phyloP scores from a whole-genome alignment of 2,888 invertebrate genomes.

The Scelioninae gen. 1 region DNA sequence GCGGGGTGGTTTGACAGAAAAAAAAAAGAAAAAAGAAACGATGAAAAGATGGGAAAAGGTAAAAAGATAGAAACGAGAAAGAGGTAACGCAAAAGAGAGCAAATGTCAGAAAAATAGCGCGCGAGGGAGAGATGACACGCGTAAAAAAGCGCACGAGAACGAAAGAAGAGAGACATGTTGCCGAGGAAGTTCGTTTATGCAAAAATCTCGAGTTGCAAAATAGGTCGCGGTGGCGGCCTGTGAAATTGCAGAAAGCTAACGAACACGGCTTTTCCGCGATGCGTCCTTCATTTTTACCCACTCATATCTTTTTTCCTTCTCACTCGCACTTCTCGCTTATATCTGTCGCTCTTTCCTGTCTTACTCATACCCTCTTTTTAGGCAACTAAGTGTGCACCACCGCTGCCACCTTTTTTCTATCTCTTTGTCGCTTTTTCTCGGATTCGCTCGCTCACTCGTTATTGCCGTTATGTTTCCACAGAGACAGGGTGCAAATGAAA shows the following conservation, averaged over 20 bases:
- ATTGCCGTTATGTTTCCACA: constrained; percentile 69
- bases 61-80: constrained; percentile 1
- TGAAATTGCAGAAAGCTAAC: constrained; percentile 71
- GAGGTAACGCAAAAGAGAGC: constrained; percentile 37
- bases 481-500: constrained; percentile 68
- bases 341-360: background rate
- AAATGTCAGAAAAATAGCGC: constrained; percentile 61
- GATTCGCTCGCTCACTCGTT: constrained; percentile 65
- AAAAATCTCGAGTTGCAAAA: constrained; percentile 67
- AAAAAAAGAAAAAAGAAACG: constrained; percentile 31
- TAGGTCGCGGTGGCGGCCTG: constrained; percentile 66
- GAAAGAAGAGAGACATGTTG: constrained; percentile 58
- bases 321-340: background rate
- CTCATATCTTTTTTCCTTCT: background rate
- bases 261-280: constrained; percentile 64
- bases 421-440: constrained; percentile 53
- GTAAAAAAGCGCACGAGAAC: constrained; percentile 35
- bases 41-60: constrained; percentile 26
- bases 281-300: constrained; percentile 18
- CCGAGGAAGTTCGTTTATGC: constrained; percentile 68
- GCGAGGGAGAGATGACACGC: constrained; percentile 57
- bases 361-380: no score
- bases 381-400: background rate
- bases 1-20: constrained; percentile 54
- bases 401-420: constrained; percentile 28